Conservation (phyloP, 2,888 invertebrate genomes). For the Uropetala carovei region DNA sequence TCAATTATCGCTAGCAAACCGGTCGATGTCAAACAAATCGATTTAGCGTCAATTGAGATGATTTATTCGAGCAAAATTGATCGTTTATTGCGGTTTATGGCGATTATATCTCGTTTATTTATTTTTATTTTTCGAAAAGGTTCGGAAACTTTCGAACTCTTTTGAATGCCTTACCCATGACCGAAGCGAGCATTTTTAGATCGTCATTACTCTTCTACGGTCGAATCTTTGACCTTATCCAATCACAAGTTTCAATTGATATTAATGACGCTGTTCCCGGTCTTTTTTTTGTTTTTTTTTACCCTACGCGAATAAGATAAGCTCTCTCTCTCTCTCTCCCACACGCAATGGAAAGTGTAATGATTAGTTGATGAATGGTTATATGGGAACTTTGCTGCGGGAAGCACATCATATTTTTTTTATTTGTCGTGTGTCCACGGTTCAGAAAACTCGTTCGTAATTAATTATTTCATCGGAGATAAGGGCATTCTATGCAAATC, state of each 20-base stretch:
- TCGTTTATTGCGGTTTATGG: background rate
- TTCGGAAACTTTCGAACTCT: background rate
- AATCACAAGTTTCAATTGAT: background rate
- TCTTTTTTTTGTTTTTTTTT: background rate
- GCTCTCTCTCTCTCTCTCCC: too few species aligned
- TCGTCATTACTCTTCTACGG: background rate
- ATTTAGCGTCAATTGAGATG: background rate
- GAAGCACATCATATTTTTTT: background rate
- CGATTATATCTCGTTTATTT: background rate
- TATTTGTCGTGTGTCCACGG: background rate
- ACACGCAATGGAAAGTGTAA: background rate
- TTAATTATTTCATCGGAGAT: conserved; percentile 22
- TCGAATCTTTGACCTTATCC: background rate
- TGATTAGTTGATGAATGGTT: background rate
- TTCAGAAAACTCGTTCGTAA: background rate
- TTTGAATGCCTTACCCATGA: background rate
- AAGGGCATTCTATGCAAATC: background rate
- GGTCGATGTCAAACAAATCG: background rate
- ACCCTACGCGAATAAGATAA: background rate
- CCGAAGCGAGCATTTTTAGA: background rate
- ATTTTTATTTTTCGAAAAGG: background rate
- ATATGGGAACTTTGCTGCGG: background rate
- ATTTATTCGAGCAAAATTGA: background rate
- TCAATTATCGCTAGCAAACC: background rate
- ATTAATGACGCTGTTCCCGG: background rate